Conservation (phyloP, 92 coral and sea anemone genomes). For the Siderastrea radians region DNA sequence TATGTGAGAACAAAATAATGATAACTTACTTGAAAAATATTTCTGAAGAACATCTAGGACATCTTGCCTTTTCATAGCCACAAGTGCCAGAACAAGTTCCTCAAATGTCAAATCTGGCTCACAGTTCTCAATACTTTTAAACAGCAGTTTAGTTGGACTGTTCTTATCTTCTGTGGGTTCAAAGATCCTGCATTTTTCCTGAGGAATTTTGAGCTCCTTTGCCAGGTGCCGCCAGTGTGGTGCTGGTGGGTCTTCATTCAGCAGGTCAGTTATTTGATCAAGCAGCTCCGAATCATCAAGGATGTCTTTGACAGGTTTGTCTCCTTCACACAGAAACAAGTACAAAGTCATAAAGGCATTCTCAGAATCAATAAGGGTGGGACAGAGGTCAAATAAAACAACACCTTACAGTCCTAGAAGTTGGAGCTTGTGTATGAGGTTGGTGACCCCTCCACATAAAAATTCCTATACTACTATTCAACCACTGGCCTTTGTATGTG, state of each 20-base stretch:
- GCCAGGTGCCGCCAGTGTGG: constrained; percentile 87
- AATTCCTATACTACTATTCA: too few species aligned
- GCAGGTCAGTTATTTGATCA: constrained; percentile 79
- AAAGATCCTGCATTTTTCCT: constrained; percentile 75
- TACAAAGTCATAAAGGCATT: neutral
- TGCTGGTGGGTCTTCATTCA: constrained; percentile 72
- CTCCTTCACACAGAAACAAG: constrained; percentile 44
- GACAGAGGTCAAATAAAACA: too few species aligned
- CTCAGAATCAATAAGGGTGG: too few species aligned
- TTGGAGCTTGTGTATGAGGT: too few species aligned
- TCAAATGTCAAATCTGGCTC: constrained; percentile 91
- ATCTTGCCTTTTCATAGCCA: constrained; percentile 94
- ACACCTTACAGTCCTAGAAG: too few species aligned
- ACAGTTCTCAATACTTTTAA: constrained; percentile 76
- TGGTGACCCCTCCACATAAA: too few species aligned
- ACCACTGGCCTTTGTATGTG: too few species aligned
- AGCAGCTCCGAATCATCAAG: constrained; percentile 82
- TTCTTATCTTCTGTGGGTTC: constrained; percentile 71
- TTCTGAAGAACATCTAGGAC: constrained; percentile 72
- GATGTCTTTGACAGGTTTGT: constrained; percentile 76
- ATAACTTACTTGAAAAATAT: constrained; percentile 42
- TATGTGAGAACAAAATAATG: neutral
- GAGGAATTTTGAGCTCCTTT: constrained; percentile 76
- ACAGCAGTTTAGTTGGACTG: constrained; percentile 81
- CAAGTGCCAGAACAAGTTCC: constrained; percentile 88